phyloP scores from a whole-genome alignment of 2,113 vertebrate genomes.

The Mobula hypostoma region DNA sequence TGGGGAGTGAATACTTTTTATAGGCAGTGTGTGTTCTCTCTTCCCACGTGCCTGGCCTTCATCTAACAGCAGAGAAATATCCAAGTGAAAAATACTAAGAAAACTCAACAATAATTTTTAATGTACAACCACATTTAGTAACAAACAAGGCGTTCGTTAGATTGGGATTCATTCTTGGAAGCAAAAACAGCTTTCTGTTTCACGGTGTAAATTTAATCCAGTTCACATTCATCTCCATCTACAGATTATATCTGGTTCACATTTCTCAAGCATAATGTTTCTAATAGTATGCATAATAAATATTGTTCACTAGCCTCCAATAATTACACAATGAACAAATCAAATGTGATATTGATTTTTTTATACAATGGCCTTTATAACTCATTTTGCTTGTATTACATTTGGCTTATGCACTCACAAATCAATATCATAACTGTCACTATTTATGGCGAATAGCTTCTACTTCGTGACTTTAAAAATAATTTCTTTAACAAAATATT shows the following conservation, averaged over 20 bases:
- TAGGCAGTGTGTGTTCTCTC: too few relatives aligned
- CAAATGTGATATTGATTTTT: background rate
- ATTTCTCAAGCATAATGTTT: background rate
- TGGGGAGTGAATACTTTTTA: too few relatives aligned
- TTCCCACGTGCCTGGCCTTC: background rate
- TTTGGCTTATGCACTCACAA: background rate
- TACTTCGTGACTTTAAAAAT: background rate
- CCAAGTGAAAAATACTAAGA: background rate
- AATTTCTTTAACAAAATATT: background rate
- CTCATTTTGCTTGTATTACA: background rate
- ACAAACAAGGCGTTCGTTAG: too few relatives aligned
- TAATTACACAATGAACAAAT: conserved; percentile 16
- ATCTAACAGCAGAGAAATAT: background rate
- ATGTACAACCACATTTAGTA: too few relatives aligned
- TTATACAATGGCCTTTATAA: background rate
- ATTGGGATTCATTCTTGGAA: background rate
- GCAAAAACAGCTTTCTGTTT: background rate
- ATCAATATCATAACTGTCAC: conserved; percentile 3
- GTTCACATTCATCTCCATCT: background rate
- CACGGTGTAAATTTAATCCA: background rate
- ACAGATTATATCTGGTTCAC: background rate
- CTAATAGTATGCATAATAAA: background rate
- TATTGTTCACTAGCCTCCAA: background rate
- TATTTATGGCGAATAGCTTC: background rate
- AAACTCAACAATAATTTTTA: too few relatives aligned